These are phyloP conservation scores for Pyrochroa serraticornis DNA, from an alignment of 2,888 invertebrate genomes.

Conservation along the genomic window DNA sequence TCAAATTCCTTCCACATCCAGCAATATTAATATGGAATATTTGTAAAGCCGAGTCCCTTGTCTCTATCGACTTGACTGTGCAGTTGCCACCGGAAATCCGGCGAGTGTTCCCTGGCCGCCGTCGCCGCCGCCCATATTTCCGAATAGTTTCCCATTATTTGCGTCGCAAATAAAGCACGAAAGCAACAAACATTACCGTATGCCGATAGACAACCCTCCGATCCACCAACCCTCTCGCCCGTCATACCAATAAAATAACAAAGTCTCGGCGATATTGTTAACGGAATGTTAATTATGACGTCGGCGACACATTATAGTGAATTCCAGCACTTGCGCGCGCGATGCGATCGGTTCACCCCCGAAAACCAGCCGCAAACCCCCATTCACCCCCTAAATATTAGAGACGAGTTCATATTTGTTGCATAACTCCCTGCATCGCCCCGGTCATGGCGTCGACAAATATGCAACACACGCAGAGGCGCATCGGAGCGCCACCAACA, in stretches of 20 bases:
- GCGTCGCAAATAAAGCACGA: too few relatives aligned
- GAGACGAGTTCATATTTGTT: slow-evolving; percentile 53
- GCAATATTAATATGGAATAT: too few relatives aligned
- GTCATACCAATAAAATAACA: slow-evolving; percentile 40
- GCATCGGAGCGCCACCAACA: neutral
- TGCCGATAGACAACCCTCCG: neutral
- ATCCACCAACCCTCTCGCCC: slow-evolving; percentile 1
- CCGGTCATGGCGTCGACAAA: slow-evolving; percentile 41
- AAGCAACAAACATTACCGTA: too few relatives aligned
- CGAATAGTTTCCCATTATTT: too few relatives aligned
- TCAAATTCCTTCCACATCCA: too few relatives aligned
- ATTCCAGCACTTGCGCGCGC: slow-evolving; percentile 52
- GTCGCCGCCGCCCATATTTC: too few relatives aligned
- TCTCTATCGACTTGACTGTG: too few relatives aligned
- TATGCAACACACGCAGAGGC: slow-evolving; percentile 51
- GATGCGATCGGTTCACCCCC: slow-evolving; percentile 47
- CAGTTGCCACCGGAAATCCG: too few relatives aligned
- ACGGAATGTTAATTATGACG: slow-evolving; percentile 57
- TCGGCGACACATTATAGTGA: slow-evolving; percentile 52
- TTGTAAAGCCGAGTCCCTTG: too few relatives aligned
- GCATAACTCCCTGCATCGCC: slow-evolving; percentile 50
- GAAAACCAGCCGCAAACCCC: slow-evolving; percentile 54
- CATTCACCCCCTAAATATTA: slow-evolving; percentile 52
- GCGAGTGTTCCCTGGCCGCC: too few relatives aligned
- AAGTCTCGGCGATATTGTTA: slow-evolving; percentile 46